Base-by-base conservation (phyloP, 2,113 vertebrate species). In the Pelecanus crispus region DNA sequence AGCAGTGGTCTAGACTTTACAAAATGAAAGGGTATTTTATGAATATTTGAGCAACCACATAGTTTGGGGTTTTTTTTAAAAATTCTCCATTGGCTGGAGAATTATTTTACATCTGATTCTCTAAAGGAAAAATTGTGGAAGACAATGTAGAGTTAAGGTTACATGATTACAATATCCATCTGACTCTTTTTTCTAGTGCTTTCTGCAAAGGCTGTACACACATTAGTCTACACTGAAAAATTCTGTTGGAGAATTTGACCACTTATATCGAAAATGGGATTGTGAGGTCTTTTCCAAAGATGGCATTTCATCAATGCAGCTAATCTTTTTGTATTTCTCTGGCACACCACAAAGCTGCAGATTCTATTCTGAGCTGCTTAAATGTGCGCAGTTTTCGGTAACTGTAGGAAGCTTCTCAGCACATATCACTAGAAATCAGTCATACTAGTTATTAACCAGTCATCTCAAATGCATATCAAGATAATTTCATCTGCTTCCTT, bases 181-280 rank as follows among this genome's bases (percentile, higher is more conserved):
- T 34, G 1, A 6, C 32, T n/a, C 6, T 13, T 84, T 80, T 72
- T 55, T 12, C 24, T 61, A 11, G 2, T 45, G 45, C 24, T 65
- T 77, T 85, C 40, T 81, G 26, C 38, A 65, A 56, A 42, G 68
- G 28, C 14, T 18, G 1, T 15, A 8, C 31, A 25, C 11, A 7
- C 0, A 0, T 36, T 22, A n/a, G n/a, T 18, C 26, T 36, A 19
- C 16, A 3, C 10, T 45, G 56, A 74, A 79, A 55, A 84, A 59
- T 24, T n/a, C 34, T 53, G 8, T 34, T 49, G 31, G 42, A 21
- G 34, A n/a, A 25, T 44, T 53, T 52, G 40, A 31, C 29, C 66
- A 4, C 17, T n/a, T 94, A 7, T 7, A 19, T 9, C 7, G 1
- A 13, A 81, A 92, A 10, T 22, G 2, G 25, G 31, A 11, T 44